A percentile compares a stretch with the other conserved stretches of the same genome.
These are phyloP conservation scores for Helleia helle DNA, from an alignment of 2,888 invertebrate species.

Conservation along the genomic window DNA sequence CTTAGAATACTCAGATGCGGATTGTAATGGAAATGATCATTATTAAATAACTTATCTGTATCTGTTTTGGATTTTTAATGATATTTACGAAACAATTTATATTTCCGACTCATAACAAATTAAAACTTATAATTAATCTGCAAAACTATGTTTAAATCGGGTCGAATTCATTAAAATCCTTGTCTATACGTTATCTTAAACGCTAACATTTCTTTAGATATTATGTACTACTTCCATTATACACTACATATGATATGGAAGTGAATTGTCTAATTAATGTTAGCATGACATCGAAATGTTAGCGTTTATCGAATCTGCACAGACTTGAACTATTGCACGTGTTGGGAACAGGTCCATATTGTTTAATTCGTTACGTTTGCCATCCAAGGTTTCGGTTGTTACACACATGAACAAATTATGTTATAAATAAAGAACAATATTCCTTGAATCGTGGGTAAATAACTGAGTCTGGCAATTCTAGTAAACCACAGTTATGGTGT, in stretches of 20 bases:
- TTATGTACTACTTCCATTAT: conserved; percentile 15
- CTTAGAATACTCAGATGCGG: conserved; percentile 13
- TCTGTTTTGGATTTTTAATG: too few relatives aligned
- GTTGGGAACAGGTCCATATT: not conserved
- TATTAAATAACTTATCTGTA: too few relatives aligned
- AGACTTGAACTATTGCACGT: conserved; percentile 22
- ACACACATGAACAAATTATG: not conserved
- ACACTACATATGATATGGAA: too few relatives aligned
- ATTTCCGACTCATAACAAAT: too few relatives aligned
- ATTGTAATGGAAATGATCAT: conserved; percentile 14
- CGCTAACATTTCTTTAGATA: conserved; percentile 57
- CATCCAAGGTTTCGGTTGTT: not conserved
- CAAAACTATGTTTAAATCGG: too few relatives aligned
- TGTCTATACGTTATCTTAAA: conserved; percentile 48
- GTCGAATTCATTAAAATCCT: not conserved
- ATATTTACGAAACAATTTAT: too few relatives aligned
- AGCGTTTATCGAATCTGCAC: conserved; percentile 64
- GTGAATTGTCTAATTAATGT: too few relatives aligned
- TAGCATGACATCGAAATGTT: conserved; percentile 31
- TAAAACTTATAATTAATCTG: too few relatives aligned
- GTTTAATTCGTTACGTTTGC: not conserved
- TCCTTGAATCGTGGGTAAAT: not conserved
- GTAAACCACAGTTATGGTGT: conserved; percentile 52
- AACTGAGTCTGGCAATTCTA: conserved; percentile 35
- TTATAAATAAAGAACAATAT: conserved; percentile 1